A percentile compares a stretch with the other conserved stretches of the same genome.
These are phyloP conservation scores for Agelastica alni DNA, from an alignment of 2,888 invertebrate species.

Conservation along the genomic window DNA sequence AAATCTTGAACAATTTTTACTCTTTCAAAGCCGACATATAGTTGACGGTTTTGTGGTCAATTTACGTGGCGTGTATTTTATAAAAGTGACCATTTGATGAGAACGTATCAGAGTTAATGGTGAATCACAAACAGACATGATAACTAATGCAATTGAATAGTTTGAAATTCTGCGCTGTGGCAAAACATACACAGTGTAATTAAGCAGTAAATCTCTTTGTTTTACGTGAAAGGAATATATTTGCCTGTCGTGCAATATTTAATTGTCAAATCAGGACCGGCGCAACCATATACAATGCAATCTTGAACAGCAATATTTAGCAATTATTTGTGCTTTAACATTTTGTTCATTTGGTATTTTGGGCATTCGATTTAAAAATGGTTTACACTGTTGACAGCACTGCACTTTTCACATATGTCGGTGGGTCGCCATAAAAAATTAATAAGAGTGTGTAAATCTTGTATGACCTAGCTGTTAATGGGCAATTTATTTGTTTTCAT, in stretches of 20 bases:
- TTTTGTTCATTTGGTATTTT: too few relatives aligned
- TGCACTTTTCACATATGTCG: too few relatives aligned
- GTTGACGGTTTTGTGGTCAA: conserved; percentile 42
- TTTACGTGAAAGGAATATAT: conserved; percentile 16
- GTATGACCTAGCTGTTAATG: too few relatives aligned
- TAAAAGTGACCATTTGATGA: conserved; percentile 7
- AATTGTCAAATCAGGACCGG: background rate
- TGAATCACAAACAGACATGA: conserved; percentile 6
- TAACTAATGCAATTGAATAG: conserved; percentile 6
- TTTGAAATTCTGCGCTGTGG: conserved; percentile 1
- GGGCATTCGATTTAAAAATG: too few relatives aligned
- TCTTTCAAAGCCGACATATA: conserved; percentile 55
- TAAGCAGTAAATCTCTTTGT: conserved; percentile 25
- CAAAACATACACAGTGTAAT: conserved; percentile 16
- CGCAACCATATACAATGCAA: too few relatives aligned
- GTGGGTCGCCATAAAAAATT: too few relatives aligned
- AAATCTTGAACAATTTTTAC: too few relatives aligned
- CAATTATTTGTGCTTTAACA: too few relatives aligned
- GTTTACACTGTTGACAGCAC: too few relatives aligned
- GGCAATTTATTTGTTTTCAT: too few relatives aligned
- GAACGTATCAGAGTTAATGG: conserved; percentile 8
- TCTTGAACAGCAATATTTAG: too few relatives aligned
- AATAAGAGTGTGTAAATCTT: too few relatives aligned
- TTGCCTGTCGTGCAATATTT: conserved; percentile 16
- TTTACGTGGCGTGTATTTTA: conserved; percentile 34